Percentiles rank a stretch among this genome's conserved stretches.
These are phyloP conservation scores for Catharus bicknelli DNA, from an alignment of 2,113 vertebrate species.

Conservation along the genomic window DNA sequence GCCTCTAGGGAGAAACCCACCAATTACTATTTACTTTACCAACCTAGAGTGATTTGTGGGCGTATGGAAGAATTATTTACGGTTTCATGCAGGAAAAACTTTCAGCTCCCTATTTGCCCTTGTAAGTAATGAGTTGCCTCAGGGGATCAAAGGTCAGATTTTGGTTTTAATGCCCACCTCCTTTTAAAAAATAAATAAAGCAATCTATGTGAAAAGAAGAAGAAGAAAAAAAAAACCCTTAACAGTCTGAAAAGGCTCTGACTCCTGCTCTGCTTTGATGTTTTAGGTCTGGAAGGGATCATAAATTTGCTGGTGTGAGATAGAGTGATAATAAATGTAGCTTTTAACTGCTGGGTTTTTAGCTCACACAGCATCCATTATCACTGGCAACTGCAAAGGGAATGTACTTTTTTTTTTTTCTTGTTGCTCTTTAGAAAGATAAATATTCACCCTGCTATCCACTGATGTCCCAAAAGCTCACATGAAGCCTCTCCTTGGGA, in stretches of 20 bases:
- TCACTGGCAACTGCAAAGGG: slow-evolving; percentile 66
- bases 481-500: neutral
- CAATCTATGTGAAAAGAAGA: slow-evolving; percentile 52
- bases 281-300: slow-evolving; percentile 59
- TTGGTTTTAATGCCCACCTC: slow-evolving; percentile 50
- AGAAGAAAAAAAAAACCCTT: neutral
- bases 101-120: slow-evolving; percentile 54
- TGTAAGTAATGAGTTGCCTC: slow-evolving; percentile 58
- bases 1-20: slow-evolving; percentile 63
- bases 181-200: slow-evolving; percentile 64
- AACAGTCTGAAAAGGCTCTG: slow-evolving; percentile 45
- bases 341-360: slow-evolving; percentile 57
- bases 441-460: slow-evolving; percentile 9
- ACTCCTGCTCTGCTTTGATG: slow-evolving; percentile 69
- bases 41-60: slow-evolving; percentile 71
- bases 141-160: slow-evolving; percentile 63
- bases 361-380: slow-evolving; percentile 67
- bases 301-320: slow-evolving; percentile 71
- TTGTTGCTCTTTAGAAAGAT: slow-evolving; percentile 30
- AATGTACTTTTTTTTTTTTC: slow-evolving; percentile 12
- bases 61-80: slow-evolving; percentile 63
- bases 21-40: slow-evolving; percentile 71
- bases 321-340: slow-evolving; percentile 62
- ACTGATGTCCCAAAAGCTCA: neutral
- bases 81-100: slow-evolving; percentile 42